phyloP scores from a whole-genome alignment of 2,113 vertebrate species.

The Chionomys nivalis region DNA sequence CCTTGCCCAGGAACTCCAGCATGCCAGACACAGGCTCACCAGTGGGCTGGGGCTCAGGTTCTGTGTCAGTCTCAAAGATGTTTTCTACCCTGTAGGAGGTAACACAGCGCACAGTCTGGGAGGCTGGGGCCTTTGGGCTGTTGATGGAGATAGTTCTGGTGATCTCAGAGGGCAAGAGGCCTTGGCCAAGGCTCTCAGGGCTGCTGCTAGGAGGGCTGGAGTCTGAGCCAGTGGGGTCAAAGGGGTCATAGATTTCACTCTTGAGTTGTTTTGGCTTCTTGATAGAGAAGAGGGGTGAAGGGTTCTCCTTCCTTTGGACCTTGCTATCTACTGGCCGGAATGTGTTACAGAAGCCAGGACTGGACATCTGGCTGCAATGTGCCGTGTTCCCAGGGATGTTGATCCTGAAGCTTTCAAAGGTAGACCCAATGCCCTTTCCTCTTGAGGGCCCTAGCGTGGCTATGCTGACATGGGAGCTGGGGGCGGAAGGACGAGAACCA shows the following conservation, averaged over 20 bases:
- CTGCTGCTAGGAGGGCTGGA: conserved; percentile 88
- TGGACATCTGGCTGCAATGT: conserved; percentile 85
- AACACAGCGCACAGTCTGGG: conserved; percentile 86
- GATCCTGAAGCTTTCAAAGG: conserved; percentile 94
- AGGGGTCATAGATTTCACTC: conserved; percentile 95
- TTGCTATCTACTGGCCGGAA: conserved; percentile 86
- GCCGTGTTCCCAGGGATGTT: conserved; percentile 92
- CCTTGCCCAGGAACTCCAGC: not conserved
- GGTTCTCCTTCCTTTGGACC: conserved; percentile 84
- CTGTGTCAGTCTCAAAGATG: conserved; percentile 61
- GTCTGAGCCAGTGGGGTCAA: conserved; percentile 95
- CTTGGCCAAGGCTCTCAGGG: conserved; percentile 83
- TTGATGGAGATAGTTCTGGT: conserved; percentile 87
- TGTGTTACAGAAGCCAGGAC: conserved; percentile 85
- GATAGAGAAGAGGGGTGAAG: conserved; percentile 78
- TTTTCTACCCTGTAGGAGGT: conserved; percentile 82
- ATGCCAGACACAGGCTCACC: not conserved
- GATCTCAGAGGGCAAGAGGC: conserved; percentile 83
- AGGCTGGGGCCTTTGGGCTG: conserved; percentile 80
- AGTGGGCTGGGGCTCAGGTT: conserved; percentile 59
- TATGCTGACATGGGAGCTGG: conserved; percentile 68
- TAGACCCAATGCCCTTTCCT: conserved; percentile 81
- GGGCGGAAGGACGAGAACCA: conserved; percentile 49
- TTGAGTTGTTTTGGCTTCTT: conserved; percentile 87
- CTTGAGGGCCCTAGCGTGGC: conserved; percentile 63